Percentiles rank a stretch among this genome's conserved stretches.
phyloP scores from a whole-genome alignment of 1,140 invertebrate genomes.

The Megalonaias nervosa region DNA sequence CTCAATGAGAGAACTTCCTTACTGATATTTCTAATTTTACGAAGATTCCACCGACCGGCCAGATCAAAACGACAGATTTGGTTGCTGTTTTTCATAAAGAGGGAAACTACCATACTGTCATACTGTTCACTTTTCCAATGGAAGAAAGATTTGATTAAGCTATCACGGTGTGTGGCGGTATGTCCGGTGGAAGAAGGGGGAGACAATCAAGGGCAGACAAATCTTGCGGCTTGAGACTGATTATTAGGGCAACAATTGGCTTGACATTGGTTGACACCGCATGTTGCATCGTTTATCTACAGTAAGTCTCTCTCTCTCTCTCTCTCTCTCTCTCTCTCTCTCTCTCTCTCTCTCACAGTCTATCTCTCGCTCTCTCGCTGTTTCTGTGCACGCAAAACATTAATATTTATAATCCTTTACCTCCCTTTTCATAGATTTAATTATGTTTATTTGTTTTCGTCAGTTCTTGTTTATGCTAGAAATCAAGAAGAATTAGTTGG shows the following conservation, averaged over 20 bases:
- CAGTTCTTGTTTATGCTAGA: background rate
- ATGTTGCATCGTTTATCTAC: background rate
- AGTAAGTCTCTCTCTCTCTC: background rate
- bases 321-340: constrained; percentile 11
- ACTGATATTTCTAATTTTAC: no score
- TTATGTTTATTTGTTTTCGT: background rate
- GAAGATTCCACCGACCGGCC: no score
- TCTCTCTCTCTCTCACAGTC: constrained; percentile 5
- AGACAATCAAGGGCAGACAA: background rate
- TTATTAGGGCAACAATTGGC: no score
- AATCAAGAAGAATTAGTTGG: background rate
- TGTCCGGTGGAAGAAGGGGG: background rate
- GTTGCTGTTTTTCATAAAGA: no score
- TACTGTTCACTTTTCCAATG: background rate
- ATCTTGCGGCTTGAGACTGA: no score
- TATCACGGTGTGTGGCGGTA: background rate
- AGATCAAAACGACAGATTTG: no score
- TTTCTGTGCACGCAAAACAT: constrained; percentile 6
- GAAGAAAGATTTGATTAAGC: background rate
- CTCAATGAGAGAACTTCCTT: no score
- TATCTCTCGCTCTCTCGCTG: constrained; percentile 15
- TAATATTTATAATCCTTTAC: background rate
- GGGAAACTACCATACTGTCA: background rate
- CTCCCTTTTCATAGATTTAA: background rate
- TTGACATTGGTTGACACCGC: background rate